Conservation (phyloP, 1,140 invertebrate genomes). For the Temnothorax longispinosus region DNA sequence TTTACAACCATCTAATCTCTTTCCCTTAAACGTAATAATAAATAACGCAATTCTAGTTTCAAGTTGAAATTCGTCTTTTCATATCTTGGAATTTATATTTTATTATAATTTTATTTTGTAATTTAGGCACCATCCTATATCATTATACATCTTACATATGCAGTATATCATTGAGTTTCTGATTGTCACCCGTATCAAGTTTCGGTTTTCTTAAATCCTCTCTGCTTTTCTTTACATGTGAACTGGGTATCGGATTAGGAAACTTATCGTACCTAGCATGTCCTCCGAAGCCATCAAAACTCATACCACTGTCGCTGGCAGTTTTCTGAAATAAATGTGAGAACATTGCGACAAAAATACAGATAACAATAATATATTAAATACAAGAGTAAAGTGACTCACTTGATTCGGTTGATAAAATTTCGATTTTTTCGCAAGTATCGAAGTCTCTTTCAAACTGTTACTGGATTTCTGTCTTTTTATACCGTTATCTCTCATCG, state of each 20-base stretch:
- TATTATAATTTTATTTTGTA: not conserved
- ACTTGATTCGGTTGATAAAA: not conserved
- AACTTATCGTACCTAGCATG: slow-evolving; percentile 78
- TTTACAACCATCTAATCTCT: not conserved
- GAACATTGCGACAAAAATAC: not conserved
- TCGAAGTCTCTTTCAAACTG: slow-evolving; percentile 18
- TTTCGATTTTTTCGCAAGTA: slow-evolving; percentile 64
- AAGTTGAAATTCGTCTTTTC: too few relatives aligned
- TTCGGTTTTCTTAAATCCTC: slow-evolving; percentile 60
- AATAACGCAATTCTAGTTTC: too few relatives aligned
- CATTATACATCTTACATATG: not conserved
- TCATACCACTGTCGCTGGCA: not conserved
- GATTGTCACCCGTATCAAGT: slow-evolving; percentile 53
- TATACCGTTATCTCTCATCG: slow-evolving; percentile 11
- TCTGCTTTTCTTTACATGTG: slow-evolving; percentile 51
- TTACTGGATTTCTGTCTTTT: not conserved
- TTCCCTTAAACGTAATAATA: too few relatives aligned
- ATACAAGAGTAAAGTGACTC: not conserved
- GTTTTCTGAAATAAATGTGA: slow-evolving; percentile 9
- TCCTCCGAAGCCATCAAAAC: slow-evolving; percentile 80
- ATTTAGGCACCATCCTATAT: not conserved
- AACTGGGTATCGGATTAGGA: slow-evolving; percentile 58
- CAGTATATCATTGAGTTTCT: slow-evolving; percentile 53
- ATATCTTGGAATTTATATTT: not conserved
- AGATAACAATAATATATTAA: not conserved